These are phyloP conservation scores for Peromyscus eremicus DNA, from an alignment of 2,797 vertebrate species.

Conservation along the genomic window DNA sequence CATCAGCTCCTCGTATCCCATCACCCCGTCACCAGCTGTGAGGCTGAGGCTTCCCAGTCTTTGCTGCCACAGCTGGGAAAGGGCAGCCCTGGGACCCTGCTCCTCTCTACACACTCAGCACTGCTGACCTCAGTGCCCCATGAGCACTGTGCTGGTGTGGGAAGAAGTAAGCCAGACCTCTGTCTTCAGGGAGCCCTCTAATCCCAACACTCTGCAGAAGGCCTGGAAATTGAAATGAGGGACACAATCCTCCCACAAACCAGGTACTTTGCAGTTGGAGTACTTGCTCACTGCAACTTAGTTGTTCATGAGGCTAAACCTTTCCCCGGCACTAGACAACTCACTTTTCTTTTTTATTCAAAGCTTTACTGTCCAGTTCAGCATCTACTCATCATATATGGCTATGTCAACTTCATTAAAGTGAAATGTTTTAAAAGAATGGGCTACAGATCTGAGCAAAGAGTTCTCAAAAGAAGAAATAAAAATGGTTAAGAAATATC, in stretches of 20 bases:
- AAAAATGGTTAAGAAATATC: not conserved
- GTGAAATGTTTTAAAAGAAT: not conserved
- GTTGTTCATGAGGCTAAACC: not conserved
- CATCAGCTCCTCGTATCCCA: not conserved
- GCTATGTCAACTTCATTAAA: not conserved
- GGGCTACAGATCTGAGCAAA: not conserved
- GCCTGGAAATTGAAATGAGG: accelerated
- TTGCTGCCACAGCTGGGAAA: not conserved
- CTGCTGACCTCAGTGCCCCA: not conserved
- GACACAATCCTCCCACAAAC: not conserved
- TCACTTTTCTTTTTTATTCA: not conserved
- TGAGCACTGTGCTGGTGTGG: not conserved
- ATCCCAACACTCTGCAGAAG: not conserved
- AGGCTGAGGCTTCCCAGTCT: not conserved
- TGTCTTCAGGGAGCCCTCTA: not conserved
- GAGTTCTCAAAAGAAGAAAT: not conserved
- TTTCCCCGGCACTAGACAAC: not conserved
- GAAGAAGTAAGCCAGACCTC: not conserved
- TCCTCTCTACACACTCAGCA: not conserved
- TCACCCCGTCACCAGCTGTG: accelerated
- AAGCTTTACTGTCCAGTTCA: not conserved
- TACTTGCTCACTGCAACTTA: not conserved
- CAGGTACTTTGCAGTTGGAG: not conserved
- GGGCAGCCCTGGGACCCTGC: not conserved
- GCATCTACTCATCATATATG: not conserved